Base-by-base conservation (phyloP, 2,888 invertebrate species). In the Diarsia brunnea region DNA sequence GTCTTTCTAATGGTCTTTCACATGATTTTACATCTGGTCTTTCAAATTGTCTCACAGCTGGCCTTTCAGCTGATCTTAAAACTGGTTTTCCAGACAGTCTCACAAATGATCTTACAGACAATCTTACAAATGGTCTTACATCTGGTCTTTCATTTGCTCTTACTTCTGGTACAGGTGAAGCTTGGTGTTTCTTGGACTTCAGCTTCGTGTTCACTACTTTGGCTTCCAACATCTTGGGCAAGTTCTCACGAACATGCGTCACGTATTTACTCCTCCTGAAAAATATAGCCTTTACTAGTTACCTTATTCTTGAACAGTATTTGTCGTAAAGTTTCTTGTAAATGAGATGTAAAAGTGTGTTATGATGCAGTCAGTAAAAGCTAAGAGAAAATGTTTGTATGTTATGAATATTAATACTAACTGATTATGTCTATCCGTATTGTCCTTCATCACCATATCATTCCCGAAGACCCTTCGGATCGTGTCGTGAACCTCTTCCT, bases 401-500 rank as follows among this genome's bases (percentile, higher is more conserved):
- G 38, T 3, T 38, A 38, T 3, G 38, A 38, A 38, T 38, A 38
- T 38, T 38, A 38, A 38, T 38, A 38, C 38, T 38, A 3, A 96
- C 96, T 95, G 95, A 10, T 87, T 92, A 78, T 93, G 91, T 75
- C 91, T 91, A 68, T 96, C 96, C 0, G 92, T 93, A 69, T 94
- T 96, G 19, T 96, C 96, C 78, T 96, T 96, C 90, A 96, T 88
- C 55, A 96, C 92, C 91, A 96, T 91, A 2, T 96, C 96, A 78
- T 91, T 95, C 4, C 96, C 96, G 73, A 96, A 96, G 3, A 96
- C 91, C 73, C 90, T 90, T 2, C 94, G 88, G 1, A 96, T 91
- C 0, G 91, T 94, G 69, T 96, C 96, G 73, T 96, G 96, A 0
- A 95, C 93, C 75, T 96, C 96, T 0, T 94, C 92, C 84, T 95